These are phyloP conservation scores for Tamandua tetradactyla DNA, from an alignment of 2,797 vertebrate genomes.

Conservation along the genomic window DNA sequence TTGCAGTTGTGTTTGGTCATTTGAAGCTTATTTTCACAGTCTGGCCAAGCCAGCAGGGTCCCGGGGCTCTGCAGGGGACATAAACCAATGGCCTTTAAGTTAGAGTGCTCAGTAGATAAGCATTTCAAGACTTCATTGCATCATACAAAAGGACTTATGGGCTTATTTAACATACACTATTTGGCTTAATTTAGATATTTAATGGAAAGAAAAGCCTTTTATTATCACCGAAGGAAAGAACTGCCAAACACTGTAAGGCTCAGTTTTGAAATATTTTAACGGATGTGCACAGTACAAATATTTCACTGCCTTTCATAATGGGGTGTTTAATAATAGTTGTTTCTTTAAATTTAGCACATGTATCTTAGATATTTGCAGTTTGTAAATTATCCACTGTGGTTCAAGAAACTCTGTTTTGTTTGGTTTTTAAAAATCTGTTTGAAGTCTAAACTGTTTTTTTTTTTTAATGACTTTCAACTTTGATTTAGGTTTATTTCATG, in stretches of 20 bases:
- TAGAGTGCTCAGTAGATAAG: constrained; percentile 86
- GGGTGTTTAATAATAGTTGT: constrained; percentile 79
- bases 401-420: constrained; percentile 52
- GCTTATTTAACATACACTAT: constrained; percentile 86
- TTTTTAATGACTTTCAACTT: constrained; percentile 53
- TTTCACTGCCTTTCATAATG: constrained; percentile 76
- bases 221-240: constrained; percentile 83
- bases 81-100: constrained; percentile 83
- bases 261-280: constrained; percentile 66
- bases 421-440: constrained; percentile 38
- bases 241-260: constrained; percentile 69
- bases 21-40: constrained; percentile 87
- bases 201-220: constrained; percentile 85
- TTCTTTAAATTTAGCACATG: constrained; percentile 62
- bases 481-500: constrained; percentile 63
- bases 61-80: constrained; percentile 86
- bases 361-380: constrained; percentile 69
- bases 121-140: constrained; percentile 85
- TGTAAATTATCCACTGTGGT: constrained; percentile 67
- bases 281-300: constrained; percentile 70
- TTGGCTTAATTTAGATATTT: constrained; percentile 89
- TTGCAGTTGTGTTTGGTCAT: constrained; percentile 89
- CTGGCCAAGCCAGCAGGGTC: constrained; percentile 89
- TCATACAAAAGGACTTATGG: constrained; percentile 84
- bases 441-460: constrained; percentile 58